Evolutionary conservation across 1,140 invertebrate genomes (phyloP).

Genomic region (Himalopsyche phryganea): DNA sequence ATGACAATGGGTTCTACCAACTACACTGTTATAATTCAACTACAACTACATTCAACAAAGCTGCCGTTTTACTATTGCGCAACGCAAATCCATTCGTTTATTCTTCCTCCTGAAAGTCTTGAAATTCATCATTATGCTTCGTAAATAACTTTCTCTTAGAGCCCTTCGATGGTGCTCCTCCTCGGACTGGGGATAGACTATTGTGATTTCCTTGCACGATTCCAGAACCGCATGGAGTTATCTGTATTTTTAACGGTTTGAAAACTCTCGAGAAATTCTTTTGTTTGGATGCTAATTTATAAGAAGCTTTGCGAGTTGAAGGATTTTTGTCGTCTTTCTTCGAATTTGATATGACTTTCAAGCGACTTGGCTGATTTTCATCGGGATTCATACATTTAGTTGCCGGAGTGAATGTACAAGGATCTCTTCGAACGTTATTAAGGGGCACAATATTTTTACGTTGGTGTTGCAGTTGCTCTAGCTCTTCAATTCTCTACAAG

Average conservation of each 20-base stretch:
- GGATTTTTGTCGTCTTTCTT: too few relatives aligned
- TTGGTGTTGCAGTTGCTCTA: slow-evolving; percentile 13
- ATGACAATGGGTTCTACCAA: too few relatives aligned
- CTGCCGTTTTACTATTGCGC: too few relatives aligned
- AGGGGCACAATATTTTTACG: slow-evolving; percentile 5
- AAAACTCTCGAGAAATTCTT: not conserved
- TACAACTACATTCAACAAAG: too few relatives aligned
- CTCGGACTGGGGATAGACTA: not conserved
- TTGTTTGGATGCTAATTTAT: slow-evolving; percentile 4
- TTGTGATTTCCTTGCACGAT: too few relatives aligned
- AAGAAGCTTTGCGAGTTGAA: not conserved
- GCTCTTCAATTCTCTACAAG: slow-evolving; percentile 27
- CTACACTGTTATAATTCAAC: too few relatives aligned
- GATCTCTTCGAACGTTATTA: not conserved
- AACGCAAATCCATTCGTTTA: too few relatives aligned
- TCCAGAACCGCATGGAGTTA: not conserved
- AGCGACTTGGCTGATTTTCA: too few relatives aligned
- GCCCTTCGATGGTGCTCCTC: not conserved
- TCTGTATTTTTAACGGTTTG: slow-evolving; percentile 7
- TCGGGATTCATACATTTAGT: not conserved
- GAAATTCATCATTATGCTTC: slow-evolving; percentile 12
- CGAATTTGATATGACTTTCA: too few relatives aligned
- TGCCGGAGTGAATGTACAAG: not conserved
- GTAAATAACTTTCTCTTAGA: slow-evolving; percentile 13
- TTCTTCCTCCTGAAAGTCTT: not conserved